These are phyloP conservation scores for Danaus chrysippus DNA, from an alignment of 2,888 invertebrate genomes.

Conservation along the genomic window DNA sequence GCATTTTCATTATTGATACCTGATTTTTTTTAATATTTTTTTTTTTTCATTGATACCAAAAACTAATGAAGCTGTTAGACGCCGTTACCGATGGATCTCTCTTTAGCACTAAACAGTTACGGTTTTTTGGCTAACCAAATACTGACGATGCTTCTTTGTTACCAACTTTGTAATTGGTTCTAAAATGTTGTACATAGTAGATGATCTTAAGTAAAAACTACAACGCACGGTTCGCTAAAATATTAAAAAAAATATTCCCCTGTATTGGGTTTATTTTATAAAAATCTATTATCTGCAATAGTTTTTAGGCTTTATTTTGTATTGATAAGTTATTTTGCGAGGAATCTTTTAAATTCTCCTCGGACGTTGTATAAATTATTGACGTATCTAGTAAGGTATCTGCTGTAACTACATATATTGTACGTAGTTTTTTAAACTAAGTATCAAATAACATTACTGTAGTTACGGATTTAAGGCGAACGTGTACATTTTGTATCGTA, in stretches of 20 bases:
- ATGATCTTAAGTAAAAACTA: constrained; percentile 42
- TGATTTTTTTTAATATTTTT: constrained; percentile 58
- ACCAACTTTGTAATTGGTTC: constrained; percentile 60
- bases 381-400: constrained; percentile 63
- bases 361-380: constrained; percentile 76
- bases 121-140: constrained; percentile 66
- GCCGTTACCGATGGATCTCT: constrained; percentile 79
- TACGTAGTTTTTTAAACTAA: constrained; percentile 77
- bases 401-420: constrained; percentile 75
- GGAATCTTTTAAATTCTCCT: constrained; percentile 47
- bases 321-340: constrained; percentile 44
- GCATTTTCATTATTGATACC: constrained; percentile 63
- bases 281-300: constrained; percentile 61
- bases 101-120: constrained; percentile 60
- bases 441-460: constrained; percentile 75
- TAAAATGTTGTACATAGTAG: constrained; percentile 66
- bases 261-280: constrained; percentile 55
- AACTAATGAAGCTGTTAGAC: constrained; percentile 72
- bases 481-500: constrained; percentile 88
- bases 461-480: constrained; percentile 75
- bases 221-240: constrained; percentile 43
- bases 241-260: constrained; percentile 44
- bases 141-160: constrained; percentile 52
- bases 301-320: constrained; percentile 53
- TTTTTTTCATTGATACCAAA: constrained; percentile 77